phyloP scores from a whole-genome alignment of 2,797 vertebrate species.

The Setipinna tenuifilis region DNA sequence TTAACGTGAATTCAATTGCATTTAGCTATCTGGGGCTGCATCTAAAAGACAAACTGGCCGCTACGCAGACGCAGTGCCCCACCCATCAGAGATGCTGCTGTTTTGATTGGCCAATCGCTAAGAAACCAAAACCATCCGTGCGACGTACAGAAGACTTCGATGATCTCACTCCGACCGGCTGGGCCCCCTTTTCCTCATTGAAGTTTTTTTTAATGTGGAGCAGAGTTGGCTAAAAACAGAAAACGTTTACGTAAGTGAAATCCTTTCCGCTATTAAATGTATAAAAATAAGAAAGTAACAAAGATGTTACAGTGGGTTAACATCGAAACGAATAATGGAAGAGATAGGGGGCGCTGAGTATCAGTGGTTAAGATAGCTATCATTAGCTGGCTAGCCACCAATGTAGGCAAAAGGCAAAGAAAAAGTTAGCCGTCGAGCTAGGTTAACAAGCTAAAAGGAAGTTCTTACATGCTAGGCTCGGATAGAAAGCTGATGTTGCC shows the following conservation, averaged over 20 bases:
- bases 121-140: conserved; percentile 18
- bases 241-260: not conserved
- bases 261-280: not conserved
- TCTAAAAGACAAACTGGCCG: not conserved
- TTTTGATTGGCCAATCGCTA: conserved; percentile 5
- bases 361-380: conserved; percentile 5
- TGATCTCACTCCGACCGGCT: conserved; percentile 21
- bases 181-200: conserved; percentile 6
- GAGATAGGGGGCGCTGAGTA: conserved; percentile 22
- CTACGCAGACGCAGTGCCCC: conserved; percentile 6
- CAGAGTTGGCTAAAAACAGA: conserved; percentile 19
- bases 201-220: conserved; percentile 18
- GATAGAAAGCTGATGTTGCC: not conserved
- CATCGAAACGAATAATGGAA: conserved; percentile 12
- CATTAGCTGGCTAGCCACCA: conserved; percentile 22
- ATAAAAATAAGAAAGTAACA: not conserved
- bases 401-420: conserved; percentile 9
- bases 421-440: conserved; percentile 12
- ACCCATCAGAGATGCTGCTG: conserved; percentile 8
- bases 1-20: too few relatives aligned
- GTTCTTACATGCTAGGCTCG: not conserved
- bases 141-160: conserved; percentile 14
- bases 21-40: not conserved
- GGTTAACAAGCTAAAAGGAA: conserved; percentile 10
- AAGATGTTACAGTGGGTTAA: not conserved